Evolutionary conservation across 1,140 invertebrate species (phyloP).

Genomic region (Drosophila guanche): DNA sequence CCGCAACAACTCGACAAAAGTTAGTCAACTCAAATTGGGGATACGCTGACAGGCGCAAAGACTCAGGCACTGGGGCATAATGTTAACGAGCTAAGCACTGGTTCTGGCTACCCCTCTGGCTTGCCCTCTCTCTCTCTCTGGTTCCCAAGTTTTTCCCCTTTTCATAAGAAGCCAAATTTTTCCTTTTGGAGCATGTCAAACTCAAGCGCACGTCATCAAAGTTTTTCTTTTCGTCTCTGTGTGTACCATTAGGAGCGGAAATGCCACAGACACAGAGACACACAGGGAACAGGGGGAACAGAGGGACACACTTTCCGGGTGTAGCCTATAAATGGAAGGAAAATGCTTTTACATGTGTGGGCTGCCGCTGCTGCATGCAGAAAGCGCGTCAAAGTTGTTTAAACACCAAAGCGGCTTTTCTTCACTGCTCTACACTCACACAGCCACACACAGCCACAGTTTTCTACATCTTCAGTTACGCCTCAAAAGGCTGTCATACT

Average conservation of each 20-base stretch:
- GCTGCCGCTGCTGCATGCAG: slow-evolving; percentile 21
- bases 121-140: no score
- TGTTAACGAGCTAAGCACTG: slow-evolving; percentile 66
- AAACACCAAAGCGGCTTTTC: slow-evolving; percentile 50
- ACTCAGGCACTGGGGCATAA: slow-evolving; percentile 62
- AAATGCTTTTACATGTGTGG: neutral
- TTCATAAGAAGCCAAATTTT: slow-evolving; percentile 66
- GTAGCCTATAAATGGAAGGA: neutral
- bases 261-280: slow-evolving; percentile 39
- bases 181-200: slow-evolving; percentile 60
- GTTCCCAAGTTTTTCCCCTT: slow-evolving; percentile 40
- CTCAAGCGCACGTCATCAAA: slow-evolving; percentile 54
- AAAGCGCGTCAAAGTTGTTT: slow-evolving; percentile 75
- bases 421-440: no score
- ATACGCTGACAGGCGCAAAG: slow-evolving; percentile 4
- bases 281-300: slow-evolving; percentile 4
- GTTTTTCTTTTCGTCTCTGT: slow-evolving; percentile 46
- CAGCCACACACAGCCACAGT: no score
- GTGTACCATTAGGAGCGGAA: slow-evolving; percentile 61
- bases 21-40: slow-evolving; percentile 67
- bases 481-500: slow-evolving; percentile 21
- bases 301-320: no score
- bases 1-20: slow-evolving; percentile 58
- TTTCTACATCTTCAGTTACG: slow-evolving; percentile 26
- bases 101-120: neutral